Conservation (phyloP, 1,140 invertebrate species). For the Cydia amplana region DNA sequence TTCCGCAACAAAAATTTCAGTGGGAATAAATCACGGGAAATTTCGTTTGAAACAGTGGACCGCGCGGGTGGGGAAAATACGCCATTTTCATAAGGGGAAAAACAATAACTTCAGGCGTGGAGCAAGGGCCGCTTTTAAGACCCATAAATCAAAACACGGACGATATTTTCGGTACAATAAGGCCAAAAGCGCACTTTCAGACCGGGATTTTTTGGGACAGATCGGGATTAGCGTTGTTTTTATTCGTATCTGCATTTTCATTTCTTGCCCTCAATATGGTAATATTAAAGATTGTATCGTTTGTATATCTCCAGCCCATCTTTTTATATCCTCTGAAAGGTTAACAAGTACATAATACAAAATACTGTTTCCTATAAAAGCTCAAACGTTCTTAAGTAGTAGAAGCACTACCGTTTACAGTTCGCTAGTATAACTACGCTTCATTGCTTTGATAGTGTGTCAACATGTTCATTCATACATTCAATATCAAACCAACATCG, state of each 20-base stretch:
- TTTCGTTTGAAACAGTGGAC: conserved; percentile 58
- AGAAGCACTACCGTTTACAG: not conserved
- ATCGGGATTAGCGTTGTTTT: conserved; percentile 74
- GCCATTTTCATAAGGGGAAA: conserved; percentile 74
- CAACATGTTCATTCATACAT: conserved; percentile 45
- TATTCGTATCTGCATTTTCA: conserved; percentile 67
- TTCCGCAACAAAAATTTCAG: conserved; percentile 53
- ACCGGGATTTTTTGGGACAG: conserved; percentile 68
- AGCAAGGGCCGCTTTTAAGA: conserved; percentile 71
- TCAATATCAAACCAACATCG: conserved; percentile 52
- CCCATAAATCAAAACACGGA: conserved; percentile 75
- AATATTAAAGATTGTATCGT: not conserved
- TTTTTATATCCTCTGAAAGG: not conserved
- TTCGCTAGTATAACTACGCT: not conserved
- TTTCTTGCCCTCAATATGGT: conserved; percentile 36
- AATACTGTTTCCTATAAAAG: not conserved
- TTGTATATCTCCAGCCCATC: not conserved
- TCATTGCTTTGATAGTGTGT: conserved; percentile 30
- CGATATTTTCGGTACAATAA: conserved; percentile 68
- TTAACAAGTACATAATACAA: not conserved
- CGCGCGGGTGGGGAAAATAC: conserved; percentile 59
- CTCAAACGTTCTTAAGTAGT: not conserved
- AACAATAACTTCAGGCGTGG: conserved; percentile 72
- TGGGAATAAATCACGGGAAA: conserved; percentile 65
- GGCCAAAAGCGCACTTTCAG: conserved; percentile 61